Percentiles rank a stretch among this genome's conserved stretches.
Evolutionary conservation across 2,113 vertebrate species (phyloP).

Genomic region (Stegostoma tigrinum): DNA sequence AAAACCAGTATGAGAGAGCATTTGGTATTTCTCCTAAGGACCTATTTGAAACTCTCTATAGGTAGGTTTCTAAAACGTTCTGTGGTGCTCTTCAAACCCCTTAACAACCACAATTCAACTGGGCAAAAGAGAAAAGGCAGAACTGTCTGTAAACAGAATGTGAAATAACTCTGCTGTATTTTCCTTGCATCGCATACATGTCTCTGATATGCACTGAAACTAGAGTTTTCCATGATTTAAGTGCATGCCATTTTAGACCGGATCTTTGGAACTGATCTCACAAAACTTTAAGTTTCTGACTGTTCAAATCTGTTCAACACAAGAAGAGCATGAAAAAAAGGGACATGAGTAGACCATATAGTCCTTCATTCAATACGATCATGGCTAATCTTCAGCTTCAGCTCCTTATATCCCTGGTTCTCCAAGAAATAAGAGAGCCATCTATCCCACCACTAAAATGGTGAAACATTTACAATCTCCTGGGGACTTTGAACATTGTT

Average conservation of each 20-base stretch:
- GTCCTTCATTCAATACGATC: not conserved
- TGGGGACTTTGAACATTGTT: no score
- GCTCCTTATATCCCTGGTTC: no score
- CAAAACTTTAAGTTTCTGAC: not conserved
- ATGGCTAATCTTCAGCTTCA: not conserved
- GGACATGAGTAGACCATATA: no score
- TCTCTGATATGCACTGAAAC: not conserved
- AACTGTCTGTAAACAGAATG: not conserved
- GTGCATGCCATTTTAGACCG: not conserved
- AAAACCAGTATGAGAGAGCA: slow-evolving; percentile 67
- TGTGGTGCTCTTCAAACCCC: not conserved
- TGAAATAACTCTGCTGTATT: not conserved
- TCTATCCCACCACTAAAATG: no score
- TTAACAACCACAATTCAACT: not conserved
- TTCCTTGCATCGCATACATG: not conserved
- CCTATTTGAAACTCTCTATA: slow-evolving; percentile 78
- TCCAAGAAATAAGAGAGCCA: no score
- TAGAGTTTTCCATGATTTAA: not conserved
- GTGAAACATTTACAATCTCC: no score
- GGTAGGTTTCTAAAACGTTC: slow-evolving; percentile 51
- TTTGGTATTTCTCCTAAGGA: slow-evolving; percentile 65
- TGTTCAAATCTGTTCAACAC: not conserved
- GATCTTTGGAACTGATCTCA: not conserved
- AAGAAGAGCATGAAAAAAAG: no score
- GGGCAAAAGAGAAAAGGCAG: not conserved